These are phyloP conservation scores for Sesamia nonagrioides DNA, from an alignment of 1,140 invertebrate genomes.

Conservation along the genomic window DNA sequence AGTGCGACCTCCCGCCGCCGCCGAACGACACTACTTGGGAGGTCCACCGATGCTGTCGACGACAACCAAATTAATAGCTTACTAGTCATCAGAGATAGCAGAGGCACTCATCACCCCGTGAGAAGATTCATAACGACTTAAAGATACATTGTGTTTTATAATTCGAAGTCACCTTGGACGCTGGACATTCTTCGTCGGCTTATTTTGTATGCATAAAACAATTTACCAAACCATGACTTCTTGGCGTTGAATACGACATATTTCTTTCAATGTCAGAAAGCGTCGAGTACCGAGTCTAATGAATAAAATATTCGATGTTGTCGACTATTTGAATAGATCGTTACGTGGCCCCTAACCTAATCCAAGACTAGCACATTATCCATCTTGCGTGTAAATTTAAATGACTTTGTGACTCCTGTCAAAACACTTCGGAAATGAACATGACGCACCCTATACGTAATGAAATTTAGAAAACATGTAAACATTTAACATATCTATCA, in stretches of 20 bases:
- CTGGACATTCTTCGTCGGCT: constrained; percentile 11
- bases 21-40: constrained; percentile 62
- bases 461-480: constrained; percentile 34
- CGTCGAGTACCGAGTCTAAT: constrained; percentile 49
- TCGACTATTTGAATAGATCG: constrained; percentile 68
- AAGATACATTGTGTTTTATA: constrained; percentile 29
- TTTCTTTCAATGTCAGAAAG: constrained; percentile 25
- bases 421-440: constrained; percentile 18
- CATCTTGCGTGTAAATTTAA: constrained; percentile 60
- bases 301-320: constrained; percentile 70
- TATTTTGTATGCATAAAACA: constrained; percentile 51
- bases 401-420: constrained; percentile 65
- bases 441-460: constrained; percentile 18
- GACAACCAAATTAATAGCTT: constrained; percentile 67
- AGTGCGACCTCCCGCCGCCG: constrained; percentile 55
- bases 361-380: constrained; percentile 49
- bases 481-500: background rate
- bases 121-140: constrained; percentile 56
- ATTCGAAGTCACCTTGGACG: constrained; percentile 11
- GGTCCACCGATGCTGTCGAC: constrained; percentile 60
- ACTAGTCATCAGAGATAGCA: constrained; percentile 58
- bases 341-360: constrained; percentile 58
- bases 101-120: constrained; percentile 60
- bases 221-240: constrained; percentile 49
- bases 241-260: constrained; percentile 39